Conservation (phyloP, 2,797 vertebrate species). For the Cryptoblepharus egeriae region DNA sequence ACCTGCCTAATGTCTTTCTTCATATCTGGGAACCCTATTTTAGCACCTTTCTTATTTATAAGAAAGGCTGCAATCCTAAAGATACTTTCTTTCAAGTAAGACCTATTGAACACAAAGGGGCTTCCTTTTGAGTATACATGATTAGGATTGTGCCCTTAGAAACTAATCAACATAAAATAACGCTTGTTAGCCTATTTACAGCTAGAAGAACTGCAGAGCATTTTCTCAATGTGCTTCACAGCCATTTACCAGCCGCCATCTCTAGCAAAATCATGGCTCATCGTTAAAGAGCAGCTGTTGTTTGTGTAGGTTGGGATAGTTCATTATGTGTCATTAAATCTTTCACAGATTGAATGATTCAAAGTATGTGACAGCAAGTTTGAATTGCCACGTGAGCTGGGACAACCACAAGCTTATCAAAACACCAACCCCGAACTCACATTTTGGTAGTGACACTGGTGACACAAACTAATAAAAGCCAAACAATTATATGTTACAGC, state of each 20-base stretch:
- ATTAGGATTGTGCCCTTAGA: no score
- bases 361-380: not conserved
- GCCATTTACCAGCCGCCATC: not conserved
- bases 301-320: not conserved
- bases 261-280: slow-evolving; percentile 13
- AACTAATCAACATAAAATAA: not conserved
- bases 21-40: no score
- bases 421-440: rapidly evolving
- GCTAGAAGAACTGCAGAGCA: not conserved
- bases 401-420: not conserved
- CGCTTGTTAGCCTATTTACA: not conserved
- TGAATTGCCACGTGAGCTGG: not conserved
- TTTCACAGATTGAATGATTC: not conserved
- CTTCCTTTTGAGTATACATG: no score
- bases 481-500: slow-evolving; percentile 21
- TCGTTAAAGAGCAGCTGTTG: not conserved
- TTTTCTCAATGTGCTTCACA: slow-evolving; percentile 3
- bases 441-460: not conserved
- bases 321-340: slow-evolving; percentile 16
- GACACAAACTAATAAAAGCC: not conserved
- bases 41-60: not conserved
- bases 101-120: no score
- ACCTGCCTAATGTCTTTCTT: no score
- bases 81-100: no score
- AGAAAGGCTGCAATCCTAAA: no score